Base-by-base conservation (phyloP, 2,888 invertebrate genomes). In the Herminia tarsipennalis region DNA sequence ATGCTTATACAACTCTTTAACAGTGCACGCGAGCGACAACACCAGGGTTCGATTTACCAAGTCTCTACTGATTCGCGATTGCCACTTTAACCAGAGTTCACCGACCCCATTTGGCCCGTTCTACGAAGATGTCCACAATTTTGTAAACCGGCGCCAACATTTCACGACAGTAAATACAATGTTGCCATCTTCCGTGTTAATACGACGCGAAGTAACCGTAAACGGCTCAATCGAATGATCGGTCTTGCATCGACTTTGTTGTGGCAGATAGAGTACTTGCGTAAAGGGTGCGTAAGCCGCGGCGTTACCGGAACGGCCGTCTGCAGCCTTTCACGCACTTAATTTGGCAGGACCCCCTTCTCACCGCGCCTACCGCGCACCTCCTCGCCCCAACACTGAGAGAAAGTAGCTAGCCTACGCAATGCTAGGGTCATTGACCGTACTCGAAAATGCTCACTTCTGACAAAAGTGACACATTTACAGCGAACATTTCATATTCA, bases 401-500 rank as follows among this genome's bases (percentile, higher is more conserved):
- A 90, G 91, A 91, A 91, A 91, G 90, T 89, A 90, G 91, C 88
- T 88, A 81, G 83, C 87, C 88, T 88, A 90, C 89, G 91, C 90
- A 91, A 88, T 88, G 80, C 80, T 86, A 84, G 86, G 90, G 90
- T 90, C 90, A 83, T 82, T 77, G 90, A 84, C 89, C 90, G 84
- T 79, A 87, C 87, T 86, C 88, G 79, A 88, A 91, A 91, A 88
- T 88, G 80, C 85, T 85, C 75, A 86, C 83, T 86, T 86, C 86
- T 88, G 86, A 82, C 88, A 88, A 88, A 87, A 87, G 88, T 88
- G 86, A 89, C 89, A 90, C 88, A 90, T 88, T 79, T 86, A 84
- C 83, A 73, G 81, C 78, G 71, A 80, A 73, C 82, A 86, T 84
- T 90, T 88, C 83, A 86, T 88, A 89, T 90, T 87, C 88, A 81